Conservation (phyloP, 2,888 invertebrate genomes). For the Drosophila mayaguana region DNA sequence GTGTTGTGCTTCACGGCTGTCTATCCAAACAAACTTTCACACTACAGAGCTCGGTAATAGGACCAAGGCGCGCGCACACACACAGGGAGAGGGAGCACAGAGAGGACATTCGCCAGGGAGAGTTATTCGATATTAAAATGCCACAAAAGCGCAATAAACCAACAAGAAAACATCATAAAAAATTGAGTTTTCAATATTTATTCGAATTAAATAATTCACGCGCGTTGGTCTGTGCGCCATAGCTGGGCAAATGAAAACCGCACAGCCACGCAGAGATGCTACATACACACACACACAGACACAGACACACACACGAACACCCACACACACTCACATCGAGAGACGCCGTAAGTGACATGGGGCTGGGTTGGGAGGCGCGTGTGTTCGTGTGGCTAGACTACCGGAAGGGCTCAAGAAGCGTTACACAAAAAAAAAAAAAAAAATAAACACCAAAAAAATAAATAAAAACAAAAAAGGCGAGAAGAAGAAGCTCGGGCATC, state of each 20-base stretch:
- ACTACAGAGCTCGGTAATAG: background rate
- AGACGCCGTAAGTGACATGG: background rate
- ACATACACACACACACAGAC: background rate
- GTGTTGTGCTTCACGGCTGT: slow-evolving; percentile 31
- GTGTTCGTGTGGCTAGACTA: slow-evolving; percentile 50
- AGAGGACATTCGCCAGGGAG: slow-evolving; percentile 44
- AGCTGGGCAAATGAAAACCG: slow-evolving; percentile 50
- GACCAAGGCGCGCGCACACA: background rate
- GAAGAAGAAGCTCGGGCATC: background rate
- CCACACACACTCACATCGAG: too few relatives aligned
- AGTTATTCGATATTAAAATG: slow-evolving; percentile 67
- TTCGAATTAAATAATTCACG: slow-evolving; percentile 78
- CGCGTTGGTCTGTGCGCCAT: slow-evolving; percentile 41
- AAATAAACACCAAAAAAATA: slow-evolving; percentile 1
- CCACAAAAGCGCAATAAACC: slow-evolving; percentile 77
- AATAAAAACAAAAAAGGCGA: slow-evolving; percentile 15
- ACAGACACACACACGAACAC: background rate
- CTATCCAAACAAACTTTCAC: slow-evolving; percentile 9
- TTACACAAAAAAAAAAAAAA: slow-evolving; percentile 11
- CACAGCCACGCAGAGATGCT: slow-evolving; percentile 26
- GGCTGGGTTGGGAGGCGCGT: background rate
- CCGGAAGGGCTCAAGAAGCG: slow-evolving; percentile 63
- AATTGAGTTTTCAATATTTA: slow-evolving; percentile 78
- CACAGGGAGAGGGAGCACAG: slow-evolving; percentile 8
- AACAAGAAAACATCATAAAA: slow-evolving; percentile 76